phyloP scores from a whole-genome alignment of 1,140 invertebrate genomes.

The Dysdera silvatica region DNA sequence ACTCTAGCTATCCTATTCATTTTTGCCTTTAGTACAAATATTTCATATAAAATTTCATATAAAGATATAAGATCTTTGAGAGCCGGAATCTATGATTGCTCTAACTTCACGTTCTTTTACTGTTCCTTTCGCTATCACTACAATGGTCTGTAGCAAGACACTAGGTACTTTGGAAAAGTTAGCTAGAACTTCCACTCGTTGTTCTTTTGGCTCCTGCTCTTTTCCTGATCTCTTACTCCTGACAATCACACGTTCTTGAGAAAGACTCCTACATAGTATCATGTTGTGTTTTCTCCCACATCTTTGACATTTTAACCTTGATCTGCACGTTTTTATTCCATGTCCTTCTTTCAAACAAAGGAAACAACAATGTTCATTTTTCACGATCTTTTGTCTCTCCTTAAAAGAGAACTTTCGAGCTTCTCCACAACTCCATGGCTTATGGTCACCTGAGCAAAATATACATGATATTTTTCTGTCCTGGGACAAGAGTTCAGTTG shows the following conservation, averaged over 20 bases:
- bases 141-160: too few species aligned
- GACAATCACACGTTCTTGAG: background rate
- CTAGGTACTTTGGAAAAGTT: background rate
- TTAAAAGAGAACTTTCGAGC: background rate
- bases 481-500: background rate
- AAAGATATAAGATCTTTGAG: too few species aligned
- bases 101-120: too few species aligned
- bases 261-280: slow-evolving; percentile 4
- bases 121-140: too few species aligned
- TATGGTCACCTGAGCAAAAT: slow-evolving; percentile 1
- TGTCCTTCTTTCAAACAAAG: background rate
- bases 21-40: too few species aligned
- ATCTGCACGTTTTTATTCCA: background rate
- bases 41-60: too few species aligned
- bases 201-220: background rate
- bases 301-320: background rate
- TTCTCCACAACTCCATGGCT: background rate
- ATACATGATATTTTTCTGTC: background rate
- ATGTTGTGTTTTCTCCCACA: background rate
- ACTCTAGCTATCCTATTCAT: too few species aligned
- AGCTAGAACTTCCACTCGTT: background rate
- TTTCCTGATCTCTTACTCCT: background rate
- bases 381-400: background rate
- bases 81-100: too few species aligned
- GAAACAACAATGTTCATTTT: background rate